These are phyloP conservation scores for Hassar affinis DNA, from an alignment of 2,113 vertebrate genomes.

Conservation along the genomic window DNA sequence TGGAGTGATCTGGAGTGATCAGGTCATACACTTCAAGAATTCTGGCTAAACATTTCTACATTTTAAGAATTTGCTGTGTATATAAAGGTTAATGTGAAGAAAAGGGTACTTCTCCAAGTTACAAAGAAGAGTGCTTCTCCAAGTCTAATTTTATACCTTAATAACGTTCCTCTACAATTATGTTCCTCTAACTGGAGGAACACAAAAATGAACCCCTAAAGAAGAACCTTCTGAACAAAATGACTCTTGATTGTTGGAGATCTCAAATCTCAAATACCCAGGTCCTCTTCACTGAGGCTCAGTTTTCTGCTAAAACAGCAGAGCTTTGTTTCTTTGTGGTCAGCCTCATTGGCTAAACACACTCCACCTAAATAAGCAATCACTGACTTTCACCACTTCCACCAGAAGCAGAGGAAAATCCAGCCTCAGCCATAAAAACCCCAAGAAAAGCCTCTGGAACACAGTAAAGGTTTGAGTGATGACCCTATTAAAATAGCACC, in stretches of 20 bases:
- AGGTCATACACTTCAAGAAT: not conserved
- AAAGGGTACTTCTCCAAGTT: not conserved
- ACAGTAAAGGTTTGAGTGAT: conserved; percentile 55
- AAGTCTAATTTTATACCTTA: not conserved
- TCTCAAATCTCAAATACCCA: not conserved
- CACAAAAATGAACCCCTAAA: not conserved
- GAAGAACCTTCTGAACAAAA: not conserved
- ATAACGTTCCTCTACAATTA: conserved; percentile 9
- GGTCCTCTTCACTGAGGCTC: conserved; percentile 46
- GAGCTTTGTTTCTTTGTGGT: conserved; percentile 71
- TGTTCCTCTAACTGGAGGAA: not conserved
- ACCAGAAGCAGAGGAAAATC: conserved; percentile 53
- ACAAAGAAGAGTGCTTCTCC: not conserved
- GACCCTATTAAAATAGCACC: conserved; percentile 68
- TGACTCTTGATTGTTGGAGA: conserved; percentile 14
- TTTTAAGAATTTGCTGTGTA: not conserved
- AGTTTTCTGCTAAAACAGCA: conserved; percentile 67
- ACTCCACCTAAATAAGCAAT: conserved; percentile 75
- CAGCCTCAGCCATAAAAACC: conserved; percentile 68
- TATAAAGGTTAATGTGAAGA: not conserved
- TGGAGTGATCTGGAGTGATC: not conserved
- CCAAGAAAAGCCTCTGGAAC: conserved; percentile 64
- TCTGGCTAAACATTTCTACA: not conserved
- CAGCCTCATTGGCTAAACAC: conserved; percentile 65
- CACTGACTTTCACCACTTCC: conserved; percentile 70